Conservation (phyloP, 1,140 invertebrate species). For the Pemphigus obesinymphae region DNA sequence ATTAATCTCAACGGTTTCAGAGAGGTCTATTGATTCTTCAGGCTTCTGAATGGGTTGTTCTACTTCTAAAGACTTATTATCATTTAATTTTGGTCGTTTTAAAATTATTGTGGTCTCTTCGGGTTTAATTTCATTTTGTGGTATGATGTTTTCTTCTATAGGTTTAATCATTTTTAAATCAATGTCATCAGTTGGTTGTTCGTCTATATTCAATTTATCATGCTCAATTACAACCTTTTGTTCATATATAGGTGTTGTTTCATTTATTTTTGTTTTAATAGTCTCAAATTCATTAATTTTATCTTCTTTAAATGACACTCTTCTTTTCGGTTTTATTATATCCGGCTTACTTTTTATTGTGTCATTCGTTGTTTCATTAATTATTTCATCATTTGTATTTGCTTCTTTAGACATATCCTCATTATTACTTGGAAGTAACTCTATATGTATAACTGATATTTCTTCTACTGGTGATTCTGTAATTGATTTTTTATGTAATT, state of each 20-base stretch:
- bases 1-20: background rate
- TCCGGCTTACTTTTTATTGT: background rate
- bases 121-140: too few relatives aligned
- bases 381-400: background rate
- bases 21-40: constrained; percentile 12
- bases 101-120: background rate
- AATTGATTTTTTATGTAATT: constrained; percentile 60
- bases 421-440: background rate
- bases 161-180: too few relatives aligned
- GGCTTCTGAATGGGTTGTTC: constrained; percentile 47
- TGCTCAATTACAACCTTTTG: too few relatives aligned
- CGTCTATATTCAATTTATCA: too few relatives aligned
- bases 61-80: background rate
- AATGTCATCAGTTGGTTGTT: too few relatives aligned
- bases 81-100: background rate
- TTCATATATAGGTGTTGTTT: background rate
- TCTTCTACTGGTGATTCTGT: background rate
- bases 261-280: background rate
- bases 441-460: background rate
- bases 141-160: too few relatives aligned
- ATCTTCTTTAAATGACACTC: constrained; percentile 6
- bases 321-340: constrained; percentile 27
- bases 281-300: constrained; percentile 44
- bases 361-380: background rate
- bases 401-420: background rate